Percentiles rank a stretch among this genome's conserved stretches.
These are phyloP conservation scores for Zaprionus davidi DNA, from an alignment of 1,140 invertebrate species.

Conservation along the genomic window DNA sequence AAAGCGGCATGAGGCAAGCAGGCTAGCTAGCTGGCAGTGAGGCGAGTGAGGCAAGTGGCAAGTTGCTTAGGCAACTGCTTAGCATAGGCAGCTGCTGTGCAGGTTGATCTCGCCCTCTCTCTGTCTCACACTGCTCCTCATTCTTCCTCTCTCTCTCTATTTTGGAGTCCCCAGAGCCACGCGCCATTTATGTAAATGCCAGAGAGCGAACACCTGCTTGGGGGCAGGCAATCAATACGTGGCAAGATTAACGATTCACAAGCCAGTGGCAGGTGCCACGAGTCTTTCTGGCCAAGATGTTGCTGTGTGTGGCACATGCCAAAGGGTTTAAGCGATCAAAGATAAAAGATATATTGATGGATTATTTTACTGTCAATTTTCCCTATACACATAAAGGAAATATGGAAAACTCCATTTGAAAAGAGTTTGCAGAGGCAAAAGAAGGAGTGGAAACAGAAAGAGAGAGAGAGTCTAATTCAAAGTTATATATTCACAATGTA, in stretches of 20 bases:
- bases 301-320: neutral
- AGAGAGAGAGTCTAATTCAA: no score
- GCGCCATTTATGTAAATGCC: slow-evolving; percentile 64
- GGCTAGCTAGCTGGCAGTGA: neutral
- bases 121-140: neutral
- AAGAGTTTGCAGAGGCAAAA: neutral
- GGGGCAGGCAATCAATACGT: slow-evolving; percentile 22
- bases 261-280: slow-evolving; percentile 12
- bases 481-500: no score
- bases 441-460: no score
- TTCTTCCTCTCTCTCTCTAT: neutral
- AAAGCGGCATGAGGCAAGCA: slow-evolving; percentile 10
- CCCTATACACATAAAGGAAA: neutral
- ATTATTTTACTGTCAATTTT: neutral
- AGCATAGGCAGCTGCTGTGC: slow-evolving; percentile 45
- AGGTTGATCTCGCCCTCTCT: slow-evolving; percentile 34
- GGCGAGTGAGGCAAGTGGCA: slow-evolving; percentile 13
- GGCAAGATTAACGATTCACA: slow-evolving; percentile 3
- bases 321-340: neutral
- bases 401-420: neutral
- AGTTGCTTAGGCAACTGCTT: slow-evolving; percentile 27
- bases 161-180: slow-evolving; percentile 38
- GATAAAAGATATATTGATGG: neutral
- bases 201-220: slow-evolving; percentile 17
- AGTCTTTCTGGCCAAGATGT: neutral